A percentile compares a stretch with the other conserved stretches of the same genome.
Conservation (phyloP, 2,797 vertebrate genomes). For the Meda fulgida region DNA sequence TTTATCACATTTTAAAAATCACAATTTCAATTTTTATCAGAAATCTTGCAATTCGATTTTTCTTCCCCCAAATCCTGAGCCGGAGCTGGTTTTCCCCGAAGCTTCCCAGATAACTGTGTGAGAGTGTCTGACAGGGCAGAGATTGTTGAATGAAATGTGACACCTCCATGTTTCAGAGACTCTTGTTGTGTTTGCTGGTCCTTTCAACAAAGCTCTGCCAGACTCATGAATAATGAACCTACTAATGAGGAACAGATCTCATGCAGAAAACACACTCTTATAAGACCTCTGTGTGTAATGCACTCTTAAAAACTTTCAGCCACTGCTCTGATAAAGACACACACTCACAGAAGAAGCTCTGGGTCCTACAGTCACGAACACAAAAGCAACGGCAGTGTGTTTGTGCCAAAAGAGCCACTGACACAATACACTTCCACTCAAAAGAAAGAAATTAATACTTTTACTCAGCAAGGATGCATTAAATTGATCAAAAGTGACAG, state of each 20-base stretch:
- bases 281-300: not conserved
- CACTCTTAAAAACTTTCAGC: not conserved
- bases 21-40: not conserved
- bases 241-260: not conserved
- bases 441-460: not conserved
- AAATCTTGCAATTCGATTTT: too few relatives aligned
- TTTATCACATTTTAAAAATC: not conserved
- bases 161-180: slow-evolving; percentile 38
- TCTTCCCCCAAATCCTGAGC: not conserved
- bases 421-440: not conserved
- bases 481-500: not conserved
- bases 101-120: not conserved
- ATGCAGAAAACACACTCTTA: not conserved
- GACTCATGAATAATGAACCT: slow-evolving; percentile 51
- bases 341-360: slow-evolving; percentile 34
- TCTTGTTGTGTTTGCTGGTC: slow-evolving; percentile 31
- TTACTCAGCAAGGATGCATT: not conserved
- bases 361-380: not conserved
- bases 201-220: slow-evolving; percentile 39
- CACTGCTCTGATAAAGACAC: not conserved
- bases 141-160: slow-evolving; percentile 56
- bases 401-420: not conserved
- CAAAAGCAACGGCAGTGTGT: too few relatives aligned
- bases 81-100: not conserved
- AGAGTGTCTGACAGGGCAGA: slow-evolving; percentile 51